Evolutionary conservation across 2,888 invertebrate genomes (phyloP), one percentile per base, ranked within the genome.

Genomic region (Drosophila robusta): DNA sequence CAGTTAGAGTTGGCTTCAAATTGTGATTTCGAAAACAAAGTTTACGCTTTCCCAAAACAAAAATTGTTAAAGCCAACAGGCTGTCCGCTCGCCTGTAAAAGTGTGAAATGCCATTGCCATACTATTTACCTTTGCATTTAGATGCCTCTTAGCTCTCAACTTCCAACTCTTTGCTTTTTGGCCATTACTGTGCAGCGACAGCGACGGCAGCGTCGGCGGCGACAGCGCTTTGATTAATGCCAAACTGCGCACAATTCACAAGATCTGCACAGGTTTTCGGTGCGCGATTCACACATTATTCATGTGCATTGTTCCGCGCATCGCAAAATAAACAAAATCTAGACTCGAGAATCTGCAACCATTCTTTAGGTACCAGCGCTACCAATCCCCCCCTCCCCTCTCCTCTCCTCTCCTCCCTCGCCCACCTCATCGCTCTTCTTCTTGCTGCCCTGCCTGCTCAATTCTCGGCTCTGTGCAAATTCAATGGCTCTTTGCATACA

Each of bases 401-500:
- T 73, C 58, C 67, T 63, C 75, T 47, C 49, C 41, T 60, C 42
- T 44, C 24, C 9, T 16, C 39, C 16, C 36, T 29, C 9, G 22
- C 38, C 6, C 16, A 32, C 18, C 16, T 8, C 26, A 12, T 1
- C 12, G 1, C 9, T 42, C 29, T 2, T 22, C 11, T 38, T 0
- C 47, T 24, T 34, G 8, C 16, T 22, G 45, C 16, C 22, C 8
- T 49, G 24, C 29, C 41, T 9, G 44, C 64, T 55, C 51, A 44
- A 42, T 46, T 55, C 51, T 44, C 42, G 55, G 22, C 52, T 61
- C 62, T 73, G 75, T 73, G 89, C 89, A 87, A 89, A 87, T 85
- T 89, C 88, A 89, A 85, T 89, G 88, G 85, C 74, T 89, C 82
- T 85, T 85, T 85, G 89, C 85, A 89, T 85, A 87, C 88, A 85